phyloP scores from a whole-genome alignment of 2,888 invertebrate genomes.

The Mesorhabditis sp. region DNA sequence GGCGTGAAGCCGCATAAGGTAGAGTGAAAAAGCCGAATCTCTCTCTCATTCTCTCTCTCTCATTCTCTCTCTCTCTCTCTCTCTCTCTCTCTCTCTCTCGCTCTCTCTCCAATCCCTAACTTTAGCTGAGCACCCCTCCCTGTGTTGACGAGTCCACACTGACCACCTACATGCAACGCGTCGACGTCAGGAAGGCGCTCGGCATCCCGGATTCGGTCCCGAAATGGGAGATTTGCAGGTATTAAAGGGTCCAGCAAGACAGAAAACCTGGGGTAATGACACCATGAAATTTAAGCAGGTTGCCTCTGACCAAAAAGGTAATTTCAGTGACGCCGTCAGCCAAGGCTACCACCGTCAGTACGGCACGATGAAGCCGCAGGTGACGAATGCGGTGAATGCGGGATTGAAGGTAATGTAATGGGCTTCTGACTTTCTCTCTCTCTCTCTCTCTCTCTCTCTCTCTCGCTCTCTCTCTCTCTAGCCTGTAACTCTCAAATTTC shows the following conservation, averaged over 20 bases:
- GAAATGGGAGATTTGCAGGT: constrained; percentile 38
- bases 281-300: background rate
- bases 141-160: constrained; percentile 35
- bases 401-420: constrained; percentile 9
- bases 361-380: constrained; percentile 36
- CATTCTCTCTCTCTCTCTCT: too few species aligned
- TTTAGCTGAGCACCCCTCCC: constrained; percentile 14
- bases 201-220: constrained; percentile 38
- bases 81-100: too few species aligned
- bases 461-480: background rate
- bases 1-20: background rate
- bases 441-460: background rate
- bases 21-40: background rate
- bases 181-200: constrained; percentile 42
- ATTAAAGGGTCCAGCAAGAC: background rate
- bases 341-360: constrained; percentile 36
- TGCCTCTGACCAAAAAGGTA: background rate
- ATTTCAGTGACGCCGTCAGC: constrained; percentile 38
- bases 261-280: background rate
- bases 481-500: background rate
- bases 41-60: background rate
- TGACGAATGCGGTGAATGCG: constrained; percentile 37
- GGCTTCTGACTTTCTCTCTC: background rate
- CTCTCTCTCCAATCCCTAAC: background rate
- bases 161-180: constrained; percentile 33